Percentiles rank a stretch among this genome's conserved stretches.
Conservation (phyloP, 2,888 invertebrate species). For the Polymixis flavicincta region DNA sequence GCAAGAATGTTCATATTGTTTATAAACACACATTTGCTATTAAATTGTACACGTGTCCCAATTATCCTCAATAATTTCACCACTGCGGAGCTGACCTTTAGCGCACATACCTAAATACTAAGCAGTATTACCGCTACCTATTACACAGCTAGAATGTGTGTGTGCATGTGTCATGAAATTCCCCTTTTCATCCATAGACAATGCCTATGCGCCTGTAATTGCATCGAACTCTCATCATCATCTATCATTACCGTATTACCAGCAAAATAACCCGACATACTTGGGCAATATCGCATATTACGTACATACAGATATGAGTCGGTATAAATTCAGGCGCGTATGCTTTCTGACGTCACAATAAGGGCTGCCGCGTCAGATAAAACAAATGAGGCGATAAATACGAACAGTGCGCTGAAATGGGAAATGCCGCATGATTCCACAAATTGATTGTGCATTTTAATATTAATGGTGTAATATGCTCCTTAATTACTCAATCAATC, state of each 20-base stretch:
- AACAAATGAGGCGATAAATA: slow-evolving; percentile 73
- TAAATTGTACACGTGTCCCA: background rate
- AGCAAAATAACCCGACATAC: slow-evolving; percentile 20
- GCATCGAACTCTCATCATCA: slow-evolving; percentile 4
- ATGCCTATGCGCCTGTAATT: slow-evolving; percentile 10
- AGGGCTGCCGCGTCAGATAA: slow-evolving; percentile 64
- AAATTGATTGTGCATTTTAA: slow-evolving; percentile 69
- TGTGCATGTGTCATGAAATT: slow-evolving; percentile 1
- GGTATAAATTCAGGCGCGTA: slow-evolving; percentile 60
- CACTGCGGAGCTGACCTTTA: background rate
- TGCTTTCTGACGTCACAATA: slow-evolving; percentile 66
- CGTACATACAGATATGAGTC: slow-evolving; percentile 47
- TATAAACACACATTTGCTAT: background rate
- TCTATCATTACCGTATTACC: slow-evolving; percentile 28
- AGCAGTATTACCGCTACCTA: background rate
- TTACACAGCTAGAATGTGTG: background rate
- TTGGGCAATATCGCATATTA: slow-evolving; percentile 31
- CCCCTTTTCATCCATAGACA: slow-evolving; percentile 12
- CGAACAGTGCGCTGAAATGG: slow-evolving; percentile 63
- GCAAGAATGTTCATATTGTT: background rate
- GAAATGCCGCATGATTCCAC: slow-evolving; percentile 67
- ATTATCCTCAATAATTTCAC: background rate
- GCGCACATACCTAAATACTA: too few species aligned
- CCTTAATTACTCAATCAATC: slow-evolving; percentile 18
- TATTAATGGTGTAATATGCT: slow-evolving; percentile 52